A percentile compares a stretch with the other conserved stretches of the same genome.
Evolutionary conservation across 2,797 vertebrate species (phyloP).

Genomic region (Euphonia xanthogaster): DNA sequence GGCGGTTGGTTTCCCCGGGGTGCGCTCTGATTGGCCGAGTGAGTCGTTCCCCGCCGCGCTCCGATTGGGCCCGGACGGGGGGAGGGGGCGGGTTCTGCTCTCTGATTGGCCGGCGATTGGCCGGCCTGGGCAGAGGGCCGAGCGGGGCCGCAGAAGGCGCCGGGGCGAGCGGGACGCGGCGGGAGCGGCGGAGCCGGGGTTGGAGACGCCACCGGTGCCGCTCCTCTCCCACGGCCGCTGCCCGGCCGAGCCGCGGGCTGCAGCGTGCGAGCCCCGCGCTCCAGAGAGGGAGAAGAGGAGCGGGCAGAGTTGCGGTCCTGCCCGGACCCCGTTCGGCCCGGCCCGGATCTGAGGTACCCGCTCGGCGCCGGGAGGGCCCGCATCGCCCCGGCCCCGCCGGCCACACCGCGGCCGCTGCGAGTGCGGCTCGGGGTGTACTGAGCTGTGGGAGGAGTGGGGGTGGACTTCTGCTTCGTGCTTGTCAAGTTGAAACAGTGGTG

Average conservation of each 20-base stretch:
- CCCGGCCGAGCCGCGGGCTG: not conserved
- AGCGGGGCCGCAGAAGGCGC: not conserved
- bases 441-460: accelerated
- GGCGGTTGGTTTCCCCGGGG: not conserved
- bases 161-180: not conserved
- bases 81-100: accelerated
- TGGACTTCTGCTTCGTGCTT: not conserved
- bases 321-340: not conserved
- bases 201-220: not conserved
- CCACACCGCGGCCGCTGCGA: accelerated
- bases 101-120: slow-evolving; percentile 49
- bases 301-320: not conserved
- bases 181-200: not conserved
- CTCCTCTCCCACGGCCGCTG: accelerated
- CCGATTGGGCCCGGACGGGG: accelerated
- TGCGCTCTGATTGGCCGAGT: not conserved
- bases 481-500: not conserved
- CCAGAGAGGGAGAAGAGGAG: not conserved
- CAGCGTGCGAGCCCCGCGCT: not conserved
- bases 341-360: not conserved
- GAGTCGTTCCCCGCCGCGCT: accelerated
- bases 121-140: accelerated
- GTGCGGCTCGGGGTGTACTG: accelerated
- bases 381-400: not conserved
- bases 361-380: too few relatives aligned